Evolutionary conservation across 2,113 vertebrate species (phyloP), one percentile per base, ranked within the genome.

Genomic region (Anas platyrhynchos): DNA sequence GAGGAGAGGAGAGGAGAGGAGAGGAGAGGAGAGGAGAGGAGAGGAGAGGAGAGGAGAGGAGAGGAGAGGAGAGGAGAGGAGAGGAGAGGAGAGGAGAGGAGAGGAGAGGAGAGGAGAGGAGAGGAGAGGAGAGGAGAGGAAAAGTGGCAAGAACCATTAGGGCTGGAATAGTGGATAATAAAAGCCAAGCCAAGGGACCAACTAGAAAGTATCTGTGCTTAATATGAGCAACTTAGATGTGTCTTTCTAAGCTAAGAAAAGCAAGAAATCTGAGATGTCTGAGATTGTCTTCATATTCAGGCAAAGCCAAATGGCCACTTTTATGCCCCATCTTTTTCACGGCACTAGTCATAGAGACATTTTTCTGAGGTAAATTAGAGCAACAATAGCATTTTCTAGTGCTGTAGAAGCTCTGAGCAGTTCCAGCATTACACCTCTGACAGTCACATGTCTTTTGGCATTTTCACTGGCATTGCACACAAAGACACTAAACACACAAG

Each of bases 171-270:
- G 91, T 48, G 72, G 79, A 31, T 81, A 81, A 89, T 77, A 80
- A 94, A 96, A 90, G 21, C 31, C 90, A 96, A 90, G 21, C 31
- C 90, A 84, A 48, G 68, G 65, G n/a, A 72, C 32, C 34, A 81
- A 72, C 38, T 46, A 44, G 56, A 90, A 88, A 90, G 69, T 34
- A 88, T 23, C 32, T 65, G 79, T 20, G 48, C 13, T 61, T 90
- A 68, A 86, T 56, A 93, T 20, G 62, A 93, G 48, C 46, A 91
- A 56, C 68, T 77, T 43, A n/a, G 0, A 7, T 63, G 22, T 52
- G 43, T 80, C 41, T 74, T 83, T 88, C 63, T 52, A 56, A 92
- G 32, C 15, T 62, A 13, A 9, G 73, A 86, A 78, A 81, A 74
- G 11, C 32, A 78, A 63, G 6, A 48, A 48, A 48, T 48, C 46